These are phyloP conservation scores for Lasioglossum marginatum DNA, from an alignment of 2,888 invertebrate species.

Conservation along the genomic window DNA sequence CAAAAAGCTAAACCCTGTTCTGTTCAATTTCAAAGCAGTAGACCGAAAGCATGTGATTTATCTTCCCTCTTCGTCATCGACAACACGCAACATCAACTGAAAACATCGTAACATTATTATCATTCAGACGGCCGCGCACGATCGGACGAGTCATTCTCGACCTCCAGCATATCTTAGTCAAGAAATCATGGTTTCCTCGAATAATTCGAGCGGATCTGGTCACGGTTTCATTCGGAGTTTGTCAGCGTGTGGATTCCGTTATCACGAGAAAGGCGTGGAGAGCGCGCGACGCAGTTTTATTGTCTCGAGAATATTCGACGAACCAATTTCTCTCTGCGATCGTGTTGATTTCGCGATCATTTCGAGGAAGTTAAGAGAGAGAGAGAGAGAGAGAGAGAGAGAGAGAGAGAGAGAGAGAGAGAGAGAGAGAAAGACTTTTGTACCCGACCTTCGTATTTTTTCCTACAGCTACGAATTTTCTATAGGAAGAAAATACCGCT, in stretches of 20 bases:
- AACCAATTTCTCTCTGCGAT: neutral
- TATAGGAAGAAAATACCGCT: neutral
- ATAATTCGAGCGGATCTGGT: neutral
- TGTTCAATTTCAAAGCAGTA: neutral
- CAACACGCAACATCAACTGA: neutral
- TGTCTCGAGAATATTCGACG: neutral
- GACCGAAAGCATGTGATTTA: neutral
- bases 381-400: neutral
- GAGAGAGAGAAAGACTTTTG: neutral
- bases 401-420: too few species aligned
- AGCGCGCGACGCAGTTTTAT: neutral
- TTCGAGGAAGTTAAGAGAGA: neutral
- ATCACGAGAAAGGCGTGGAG: neutral
- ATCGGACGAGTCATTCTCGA: neutral
- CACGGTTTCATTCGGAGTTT: neutral
- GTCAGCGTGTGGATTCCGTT: neutral
- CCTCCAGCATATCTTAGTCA: neutral
- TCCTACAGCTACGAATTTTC: neutral
- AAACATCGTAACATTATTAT: neutral
- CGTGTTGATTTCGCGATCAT: neutral
- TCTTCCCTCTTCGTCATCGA: neutral
- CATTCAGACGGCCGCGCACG: neutral
- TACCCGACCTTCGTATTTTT: neutral
- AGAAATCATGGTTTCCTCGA: neutral
- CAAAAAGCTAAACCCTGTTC: neutral